phyloP scores from a whole-genome alignment of 1,140 invertebrate species.

The Ostrea edulis region DNA sequence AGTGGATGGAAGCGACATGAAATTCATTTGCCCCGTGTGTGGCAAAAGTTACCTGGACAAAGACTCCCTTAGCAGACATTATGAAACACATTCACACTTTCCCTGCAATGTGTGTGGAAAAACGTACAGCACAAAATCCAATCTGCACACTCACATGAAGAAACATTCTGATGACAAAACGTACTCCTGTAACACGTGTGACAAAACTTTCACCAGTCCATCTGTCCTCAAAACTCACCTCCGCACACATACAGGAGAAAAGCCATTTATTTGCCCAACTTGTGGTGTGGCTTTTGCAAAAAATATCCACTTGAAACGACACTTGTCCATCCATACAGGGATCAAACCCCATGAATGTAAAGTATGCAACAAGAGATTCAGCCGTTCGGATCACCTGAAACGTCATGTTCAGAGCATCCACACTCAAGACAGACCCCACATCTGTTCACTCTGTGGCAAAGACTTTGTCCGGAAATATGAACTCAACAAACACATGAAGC shows the following conservation, averaged over 20 bases:
- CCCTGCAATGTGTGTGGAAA: conserved; percentile 61
- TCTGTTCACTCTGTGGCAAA: conserved; percentile 68
- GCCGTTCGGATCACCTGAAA: conserved; percentile 70
- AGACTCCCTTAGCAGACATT: conserved; percentile 56
- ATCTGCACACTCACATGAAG: conserved; percentile 90
- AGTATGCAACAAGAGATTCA: conserved; percentile 69
- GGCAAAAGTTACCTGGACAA: conserved; percentile 59
- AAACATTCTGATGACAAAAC: conserved; percentile 65
- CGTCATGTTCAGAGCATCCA: conserved; percentile 71
- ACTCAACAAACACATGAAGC: conserved; percentile 68
- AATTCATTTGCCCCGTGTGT: conserved; percentile 65
- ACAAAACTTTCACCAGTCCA: conserved; percentile 91
- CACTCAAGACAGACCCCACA: conserved; percentile 65
- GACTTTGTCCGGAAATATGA: conserved; percentile 72
- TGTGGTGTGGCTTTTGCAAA: conserved; percentile 71
- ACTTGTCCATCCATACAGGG: conserved; percentile 70
- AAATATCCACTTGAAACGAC: conserved; percentile 71
- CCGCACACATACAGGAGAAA: conserved; percentile 90
- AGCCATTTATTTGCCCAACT: conserved; percentile 83
- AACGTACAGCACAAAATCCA: conserved; percentile 65
- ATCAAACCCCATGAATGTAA: conserved; percentile 68
- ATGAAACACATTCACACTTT: conserved; percentile 59
- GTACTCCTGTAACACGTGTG: conserved; percentile 83
- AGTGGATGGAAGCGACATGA: conserved; percentile 42
- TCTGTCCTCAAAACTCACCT: conserved; percentile 90